phyloP scores from a whole-genome alignment of 1,140 invertebrate species.

The Zaprionus kolodkinae region DNA sequence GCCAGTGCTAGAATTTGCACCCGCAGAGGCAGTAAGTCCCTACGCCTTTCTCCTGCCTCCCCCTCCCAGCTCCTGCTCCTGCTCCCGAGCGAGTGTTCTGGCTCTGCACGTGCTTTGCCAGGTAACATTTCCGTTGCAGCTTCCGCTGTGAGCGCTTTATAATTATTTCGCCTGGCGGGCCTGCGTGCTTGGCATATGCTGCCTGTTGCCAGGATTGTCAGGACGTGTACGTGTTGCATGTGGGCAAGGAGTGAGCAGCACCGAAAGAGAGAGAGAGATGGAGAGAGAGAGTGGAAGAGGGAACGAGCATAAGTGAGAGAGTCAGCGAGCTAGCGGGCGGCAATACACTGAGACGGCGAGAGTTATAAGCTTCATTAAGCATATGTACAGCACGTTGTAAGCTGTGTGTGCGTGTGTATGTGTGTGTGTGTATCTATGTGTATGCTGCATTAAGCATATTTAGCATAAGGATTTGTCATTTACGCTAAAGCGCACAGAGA shows the following conservation, averaged over 20 bases:
- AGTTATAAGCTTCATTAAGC: conserved; percentile 84
- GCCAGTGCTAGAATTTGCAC: conserved; percentile 81
- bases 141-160: conserved; percentile 81
- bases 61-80: background rate
- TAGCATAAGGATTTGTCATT: conserved; percentile 84
- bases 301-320: background rate
- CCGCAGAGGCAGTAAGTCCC: conserved; percentile 52
- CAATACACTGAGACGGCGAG: conserved; percentile 52
- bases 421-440: conserved; percentile 29
- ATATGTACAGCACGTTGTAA: conserved; percentile 82
- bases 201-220: conserved; percentile 80
- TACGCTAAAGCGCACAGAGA: conserved; percentile 63
- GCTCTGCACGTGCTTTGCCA: conserved; percentile 76
- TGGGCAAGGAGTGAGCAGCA: conserved; percentile 26
- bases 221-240: conserved; percentile 76
- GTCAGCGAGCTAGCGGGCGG: background rate
- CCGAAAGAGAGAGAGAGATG: background rate
- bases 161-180: conserved; percentile 82
- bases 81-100: conserved; percentile 3
- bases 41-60: background rate
- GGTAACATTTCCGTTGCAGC: conserved; percentile 82
- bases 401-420: conserved; percentile 39
- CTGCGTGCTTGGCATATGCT: conserved; percentile 80
- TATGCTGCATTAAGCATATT: conserved; percentile 81
- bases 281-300: background rate